Base-by-base conservation (phyloP, 2,797 vertebrate species). In the Nyctibius grandis region DNA sequence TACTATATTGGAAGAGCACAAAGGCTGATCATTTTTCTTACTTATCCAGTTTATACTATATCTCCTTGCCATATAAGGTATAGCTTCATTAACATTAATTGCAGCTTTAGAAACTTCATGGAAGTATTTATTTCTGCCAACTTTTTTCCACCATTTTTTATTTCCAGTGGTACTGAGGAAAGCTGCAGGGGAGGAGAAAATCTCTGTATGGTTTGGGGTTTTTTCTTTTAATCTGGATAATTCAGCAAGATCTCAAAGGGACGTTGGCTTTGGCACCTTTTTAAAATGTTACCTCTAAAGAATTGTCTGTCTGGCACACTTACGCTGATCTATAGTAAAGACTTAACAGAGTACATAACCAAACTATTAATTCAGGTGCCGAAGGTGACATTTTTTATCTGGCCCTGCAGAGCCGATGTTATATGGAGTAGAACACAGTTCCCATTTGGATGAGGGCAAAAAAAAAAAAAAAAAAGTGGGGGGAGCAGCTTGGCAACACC, bases 71-170 rank as follows among this genome's bases (percentile, higher is more conserved):
- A 54, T 96, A 68, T 88, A 97, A 97, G 94, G 93, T 95, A 91
- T 86, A 89, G 95, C 96, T 98, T 98, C 96, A 96, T 98, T 98
- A 98, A 95, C 97, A 97, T 97, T 97, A 98, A 97, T 97, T 98
- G 96, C 89, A 96, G 95, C 97, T 97, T 97, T 97, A 97, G 97
- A 97, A 96, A 95, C 96, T 97, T 95, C 56, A 3, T 11, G 33
- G 88, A 97, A 97, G 94, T 97, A 95, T 97, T 98, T 97, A 92
- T 96, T 97, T 96, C 95, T 97, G 97, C 96, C 96, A 97, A 60
- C 93, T 95, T 92, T 92, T 97, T 91, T 31, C 92, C 77, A 76
- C 83, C 95, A 31, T 95, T 88, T 97, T 96, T 60, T 89, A 92
- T 95, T 96, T 97, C 91, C 87, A 91, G 85, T 93, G 80, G 56